phyloP scores from a whole-genome alignment of 2,888 invertebrate species.

The Hetaerina titia region DNA sequence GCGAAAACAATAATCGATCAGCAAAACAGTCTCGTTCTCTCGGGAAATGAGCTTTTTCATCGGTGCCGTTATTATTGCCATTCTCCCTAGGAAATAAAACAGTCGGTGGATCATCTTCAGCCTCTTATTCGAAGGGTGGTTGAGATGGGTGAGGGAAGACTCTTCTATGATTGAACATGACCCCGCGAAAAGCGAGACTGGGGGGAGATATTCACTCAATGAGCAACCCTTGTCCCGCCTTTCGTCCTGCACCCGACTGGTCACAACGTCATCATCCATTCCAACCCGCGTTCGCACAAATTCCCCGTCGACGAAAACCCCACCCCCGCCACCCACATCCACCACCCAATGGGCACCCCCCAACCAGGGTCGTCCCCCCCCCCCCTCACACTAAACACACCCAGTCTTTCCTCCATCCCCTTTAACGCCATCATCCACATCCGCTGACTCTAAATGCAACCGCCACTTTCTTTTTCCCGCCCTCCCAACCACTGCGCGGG shows the following conservation, averaged over 20 bases:
- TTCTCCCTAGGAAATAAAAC: not conserved
- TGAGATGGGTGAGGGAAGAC: not conserved
- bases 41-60: not conserved
- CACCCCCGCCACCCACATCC: not conserved
- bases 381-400: slow-evolving; percentile 4
- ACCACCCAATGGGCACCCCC: not conserved
- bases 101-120: not conserved
- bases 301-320: not conserved
- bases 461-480: slow-evolving; percentile 9
- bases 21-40: not conserved
- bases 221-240: not conserved
- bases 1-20: not conserved
- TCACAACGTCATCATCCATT: slow-evolving; percentile 16
- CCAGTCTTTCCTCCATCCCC: slow-evolving; percentile 19
- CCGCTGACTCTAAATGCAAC: not conserved
- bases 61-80: not conserved
- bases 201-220: not conserved
- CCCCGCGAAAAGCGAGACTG: not conserved
- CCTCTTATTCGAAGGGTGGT: not conserved
- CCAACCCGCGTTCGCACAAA: not conserved
- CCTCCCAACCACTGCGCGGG: slow-evolving; percentile 40
- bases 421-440: slow-evolving; percentile 16
- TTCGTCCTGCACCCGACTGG: not conserved
- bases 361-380: not conserved
- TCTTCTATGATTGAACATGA: slow-evolving; percentile 5